These are phyloP conservation scores for Pseudanteris insignis DNA, from an alignment of 2,888 invertebrate species.

Conservation along the genomic window DNA sequence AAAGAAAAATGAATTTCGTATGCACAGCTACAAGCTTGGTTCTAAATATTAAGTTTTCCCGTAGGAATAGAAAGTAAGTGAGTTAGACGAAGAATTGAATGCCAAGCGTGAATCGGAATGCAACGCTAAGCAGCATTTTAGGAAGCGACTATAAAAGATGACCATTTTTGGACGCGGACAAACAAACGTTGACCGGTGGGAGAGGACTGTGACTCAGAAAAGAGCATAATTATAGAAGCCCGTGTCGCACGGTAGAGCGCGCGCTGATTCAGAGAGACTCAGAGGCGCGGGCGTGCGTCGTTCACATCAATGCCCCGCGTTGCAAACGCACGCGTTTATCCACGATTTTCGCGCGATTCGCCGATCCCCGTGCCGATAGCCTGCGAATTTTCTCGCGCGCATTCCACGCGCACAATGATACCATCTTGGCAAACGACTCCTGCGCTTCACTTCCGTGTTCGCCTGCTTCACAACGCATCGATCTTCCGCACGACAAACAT, in stretches of 20 bases:
- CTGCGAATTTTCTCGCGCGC: conserved; percentile 38
- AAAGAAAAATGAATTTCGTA: too few species aligned
- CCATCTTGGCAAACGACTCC: conserved; percentile 32
- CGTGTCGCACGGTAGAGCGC: conserved; percentile 12
- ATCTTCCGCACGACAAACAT: conserved; percentile 14
- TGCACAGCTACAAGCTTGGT: too few species aligned
- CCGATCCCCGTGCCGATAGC: conserved; percentile 20
- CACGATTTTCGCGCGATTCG: conserved; percentile 26
- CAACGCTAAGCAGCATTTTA: conserved; percentile 3
- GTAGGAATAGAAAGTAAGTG: too few species aligned
- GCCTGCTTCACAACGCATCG: conserved; percentile 5
- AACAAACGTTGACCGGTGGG: conserved; percentile 17
- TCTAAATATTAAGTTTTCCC: too few species aligned
- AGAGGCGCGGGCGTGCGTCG: conserved; percentile 8
- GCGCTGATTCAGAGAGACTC: conserved; percentile 15
- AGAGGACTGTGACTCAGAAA: conserved; percentile 49
- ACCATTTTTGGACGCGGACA: conserved; percentile 19
- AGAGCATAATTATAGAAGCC: conserved; percentile 50
- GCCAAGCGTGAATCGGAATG: too few species aligned
- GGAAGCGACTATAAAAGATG: conserved; percentile 11
- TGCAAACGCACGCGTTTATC: conserved; percentile 4
- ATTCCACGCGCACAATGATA: conserved; percentile 21
- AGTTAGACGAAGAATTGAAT: too few species aligned
- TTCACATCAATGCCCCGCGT: conserved; percentile 4
- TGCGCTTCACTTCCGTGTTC: conserved; percentile 15